Base-by-base conservation (phyloP, 2,888 invertebrate genomes). In the Nowickia ferox region DNA sequence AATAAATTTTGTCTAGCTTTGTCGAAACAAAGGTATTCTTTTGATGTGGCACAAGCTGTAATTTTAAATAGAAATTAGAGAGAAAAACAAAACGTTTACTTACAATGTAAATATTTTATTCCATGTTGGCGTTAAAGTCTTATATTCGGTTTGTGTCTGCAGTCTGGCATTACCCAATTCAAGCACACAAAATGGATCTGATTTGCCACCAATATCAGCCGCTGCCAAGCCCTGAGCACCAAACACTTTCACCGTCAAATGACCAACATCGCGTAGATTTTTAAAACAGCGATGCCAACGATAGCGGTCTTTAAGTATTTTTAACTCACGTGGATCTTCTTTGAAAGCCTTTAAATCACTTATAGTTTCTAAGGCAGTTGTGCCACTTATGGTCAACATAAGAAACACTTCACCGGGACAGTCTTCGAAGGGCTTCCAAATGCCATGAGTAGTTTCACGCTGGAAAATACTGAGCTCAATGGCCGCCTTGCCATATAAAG, bases 111-210 rank as follows among this genome's bases (percentile, higher is more conserved):
- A 99, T 88, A 99, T 97, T 93, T 99, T 99, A 94, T 98, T 98
- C 99, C 99, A 99, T 88, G 96, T 97, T 0, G 99, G 99, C 75
- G 96, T 95, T 30, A 99, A 93, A 0, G 99, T 99, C 93, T 99
- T 99, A 93, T 99, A 99, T 93, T 99, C 99, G 0, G 99, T 99
- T 92, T 99, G 98, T 0, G 99, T 99, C 93, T 99, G 99, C 48
- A 99, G 94, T 71, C 99, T 95, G 1, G 98, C 96, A 92, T 99
- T 99, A 15, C 98, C 97, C 87, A 99, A 94, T 92, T 99, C 99
- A 22, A 99, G 93, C 0, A 99, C 99, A 93, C 98, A 99, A 93
- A 99, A 99, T 0, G 99, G 99, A 93, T 99, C 99, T 65, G 98
- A 98, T 92, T 99, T 99, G 2, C 99, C 99, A 0, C 98, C 98